These are phyloP conservation scores for Lota lota DNA, from an alignment of 2,113 vertebrate species.

Conservation along the genomic window DNA sequence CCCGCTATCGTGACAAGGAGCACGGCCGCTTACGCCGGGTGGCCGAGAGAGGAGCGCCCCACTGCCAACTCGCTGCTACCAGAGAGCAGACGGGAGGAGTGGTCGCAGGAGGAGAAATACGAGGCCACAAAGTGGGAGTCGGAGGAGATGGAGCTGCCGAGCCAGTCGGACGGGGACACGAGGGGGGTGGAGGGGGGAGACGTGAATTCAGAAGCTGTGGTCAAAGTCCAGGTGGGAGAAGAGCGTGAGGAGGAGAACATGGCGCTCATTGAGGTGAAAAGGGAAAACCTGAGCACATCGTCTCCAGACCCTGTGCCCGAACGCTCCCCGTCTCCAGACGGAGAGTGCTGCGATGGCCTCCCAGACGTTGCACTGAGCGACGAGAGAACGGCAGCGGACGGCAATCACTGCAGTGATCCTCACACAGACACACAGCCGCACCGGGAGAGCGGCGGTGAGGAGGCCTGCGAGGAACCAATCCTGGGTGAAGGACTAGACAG, in stretches of 20 bases:
- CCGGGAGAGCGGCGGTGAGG: conserved; percentile 17
- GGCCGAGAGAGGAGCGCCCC: conserved; percentile 73
- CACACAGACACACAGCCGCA: conserved; percentile 13
- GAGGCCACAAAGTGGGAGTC: conserved; percentile 50
- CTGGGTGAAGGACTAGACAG: conserved; percentile 53
- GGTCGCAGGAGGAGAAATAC: conserved; percentile 55
- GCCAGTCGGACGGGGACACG: conserved; percentile 81
- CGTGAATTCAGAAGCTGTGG: conserved; percentile 52
- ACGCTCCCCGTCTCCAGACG: conserved; percentile 77
- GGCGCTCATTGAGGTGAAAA: conserved; percentile 77
- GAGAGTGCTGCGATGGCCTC: conserved; percentile 72
- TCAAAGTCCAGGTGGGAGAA: conserved; percentile 66
- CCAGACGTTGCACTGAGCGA: too few species aligned
- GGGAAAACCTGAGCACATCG: conserved; percentile 82
- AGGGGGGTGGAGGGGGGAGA: conserved; percentile 37
- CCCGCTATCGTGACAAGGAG: conserved; percentile 52
- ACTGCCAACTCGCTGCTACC: conserved; percentile 74
- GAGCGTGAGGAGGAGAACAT: conserved; percentile 74
- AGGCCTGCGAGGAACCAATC: conserved; percentile 20
- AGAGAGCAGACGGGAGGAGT: conserved; percentile 59
- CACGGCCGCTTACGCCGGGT: too few species aligned
- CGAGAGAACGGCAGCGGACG: conserved; percentile 11
- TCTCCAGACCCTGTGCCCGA: conserved; percentile 80
- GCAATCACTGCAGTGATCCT: conserved; percentile 38
- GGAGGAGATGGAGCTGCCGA: conserved; percentile 90